These are phyloP conservation scores for Apteryx owenii DNA, from an alignment of 2,113 vertebrate genomes.

Conservation along the genomic window DNA sequence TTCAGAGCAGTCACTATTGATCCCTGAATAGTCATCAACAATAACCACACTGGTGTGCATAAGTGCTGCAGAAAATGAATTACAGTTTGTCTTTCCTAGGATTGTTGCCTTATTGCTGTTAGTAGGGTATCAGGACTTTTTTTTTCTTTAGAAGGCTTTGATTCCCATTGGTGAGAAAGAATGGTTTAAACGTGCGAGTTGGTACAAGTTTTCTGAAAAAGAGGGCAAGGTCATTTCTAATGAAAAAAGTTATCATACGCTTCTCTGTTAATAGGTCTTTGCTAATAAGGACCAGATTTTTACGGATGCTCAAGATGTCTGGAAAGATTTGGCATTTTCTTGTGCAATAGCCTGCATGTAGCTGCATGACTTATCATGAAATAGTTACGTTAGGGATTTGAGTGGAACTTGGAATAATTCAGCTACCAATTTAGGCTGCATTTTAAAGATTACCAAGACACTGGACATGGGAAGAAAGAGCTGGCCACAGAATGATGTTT, in stretches of 20 bases:
- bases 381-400: neutral
- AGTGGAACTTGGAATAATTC: neutral
- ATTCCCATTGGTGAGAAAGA: neutral
- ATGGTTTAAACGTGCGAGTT: neutral
- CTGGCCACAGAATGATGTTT: neutral
- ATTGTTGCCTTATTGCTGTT: neutral
- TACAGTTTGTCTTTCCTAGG: conserved; percentile 9
- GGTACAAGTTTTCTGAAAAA: neutral
- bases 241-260: neutral
- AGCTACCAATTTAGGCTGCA: neutral
- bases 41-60: neutral
- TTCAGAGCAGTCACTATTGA: conserved; percentile 30
- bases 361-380: neutral
- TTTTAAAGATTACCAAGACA: conserved; percentile 2
- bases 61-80: conserved; percentile 23
- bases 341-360: neutral
- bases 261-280: neutral
- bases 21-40: conserved; percentile 16
- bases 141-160: neutral
- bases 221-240: neutral
- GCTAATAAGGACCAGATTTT: conserved; percentile 7
- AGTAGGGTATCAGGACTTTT: neutral
- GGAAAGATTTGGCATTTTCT: neutral
- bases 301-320: neutral
- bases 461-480: neutral